Evolutionary conservation across 2,113 vertebrate species (phyloP).

Genomic region (Corynorhinus townsendii): DNA sequence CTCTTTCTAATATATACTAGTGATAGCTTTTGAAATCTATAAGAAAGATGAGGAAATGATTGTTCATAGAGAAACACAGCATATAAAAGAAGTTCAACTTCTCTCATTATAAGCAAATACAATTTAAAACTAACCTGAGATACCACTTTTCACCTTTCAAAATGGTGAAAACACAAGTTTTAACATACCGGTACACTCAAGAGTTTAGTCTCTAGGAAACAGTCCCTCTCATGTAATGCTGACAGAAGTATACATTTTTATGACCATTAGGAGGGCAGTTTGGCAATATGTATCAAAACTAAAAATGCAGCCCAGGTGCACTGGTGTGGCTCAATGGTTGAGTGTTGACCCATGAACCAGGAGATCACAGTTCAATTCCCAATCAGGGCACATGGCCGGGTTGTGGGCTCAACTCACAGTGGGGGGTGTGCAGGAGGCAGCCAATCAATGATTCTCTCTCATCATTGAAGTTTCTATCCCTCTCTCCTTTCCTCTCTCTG

Average conservation of each 20-base stretch:
- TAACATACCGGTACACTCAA: background rate
- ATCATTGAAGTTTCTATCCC: no score
- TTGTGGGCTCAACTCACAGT: no score
- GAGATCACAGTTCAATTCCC: no score
- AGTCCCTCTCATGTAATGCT: background rate
- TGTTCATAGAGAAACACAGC: background rate
- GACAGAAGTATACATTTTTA: background rate
- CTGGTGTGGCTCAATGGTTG: no score
- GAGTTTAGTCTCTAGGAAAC: background rate
- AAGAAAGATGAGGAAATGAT: background rate
- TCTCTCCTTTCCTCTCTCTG: no score
- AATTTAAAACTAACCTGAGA: slow-evolving; percentile 1
- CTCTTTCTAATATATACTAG: background rate
- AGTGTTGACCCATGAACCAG: no score
- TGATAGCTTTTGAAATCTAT: background rate
- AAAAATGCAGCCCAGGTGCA: background rate
- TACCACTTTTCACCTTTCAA: background rate
- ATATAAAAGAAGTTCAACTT: background rate
- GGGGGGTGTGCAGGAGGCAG: no score
- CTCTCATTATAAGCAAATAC: background rate
- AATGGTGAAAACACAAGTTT: background rate
- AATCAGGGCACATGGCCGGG: no score
- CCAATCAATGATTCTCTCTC: no score
- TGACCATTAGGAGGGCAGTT: background rate
- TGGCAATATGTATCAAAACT: slow-evolving; percentile 19